A percentile compares a stretch with the other conserved stretches of the same genome.
Evolutionary conservation across 2,797 vertebrate species (phyloP).

Genomic region (Eleutherodactylus coqui): DNA sequence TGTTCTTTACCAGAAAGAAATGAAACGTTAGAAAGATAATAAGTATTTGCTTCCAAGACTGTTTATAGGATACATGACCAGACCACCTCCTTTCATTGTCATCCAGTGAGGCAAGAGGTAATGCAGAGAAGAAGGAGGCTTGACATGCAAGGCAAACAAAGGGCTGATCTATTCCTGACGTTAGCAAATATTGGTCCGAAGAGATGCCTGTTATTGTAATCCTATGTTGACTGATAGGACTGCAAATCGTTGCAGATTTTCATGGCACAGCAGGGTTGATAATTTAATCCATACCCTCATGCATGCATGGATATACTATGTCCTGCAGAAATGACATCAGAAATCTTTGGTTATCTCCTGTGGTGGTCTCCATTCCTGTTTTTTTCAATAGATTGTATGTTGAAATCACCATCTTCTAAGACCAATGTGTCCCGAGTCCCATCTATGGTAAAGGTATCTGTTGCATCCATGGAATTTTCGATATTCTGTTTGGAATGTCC

Average conservation of each 20-base stretch:
- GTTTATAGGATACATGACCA: not conserved
- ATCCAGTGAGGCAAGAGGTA: slow-evolving; percentile 20
- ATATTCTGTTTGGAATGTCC: not conserved
- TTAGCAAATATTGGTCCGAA: slow-evolving; percentile 43
- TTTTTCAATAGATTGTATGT: not conserved
- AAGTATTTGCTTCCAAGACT: not conserved
- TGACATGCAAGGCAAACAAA: slow-evolving; percentile 46
- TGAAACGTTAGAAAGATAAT: not conserved
- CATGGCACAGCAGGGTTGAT: not conserved
- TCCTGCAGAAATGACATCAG: not conserved
- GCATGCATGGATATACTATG: slow-evolving; percentile 37
- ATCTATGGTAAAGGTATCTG: not conserved
- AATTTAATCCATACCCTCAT: slow-evolving; percentile 36
- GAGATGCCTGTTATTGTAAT: not conserved
- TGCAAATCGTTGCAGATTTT: not conserved
- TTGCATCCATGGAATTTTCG: not conserved
- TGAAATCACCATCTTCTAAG: not conserved
- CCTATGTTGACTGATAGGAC: slow-evolving; percentile 11
- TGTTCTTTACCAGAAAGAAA: slow-evolving; percentile 18
- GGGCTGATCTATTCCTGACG: not conserved
- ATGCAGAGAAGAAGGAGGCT: slow-evolving; percentile 6
- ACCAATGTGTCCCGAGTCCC: not conserved
- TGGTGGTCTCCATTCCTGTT: not conserved
- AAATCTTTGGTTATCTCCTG: slow-evolving; percentile 55
- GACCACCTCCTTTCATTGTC: not conserved